Base-by-base conservation (phyloP, 2,113 vertebrate genomes). In the Tetrax tetrax region DNA sequence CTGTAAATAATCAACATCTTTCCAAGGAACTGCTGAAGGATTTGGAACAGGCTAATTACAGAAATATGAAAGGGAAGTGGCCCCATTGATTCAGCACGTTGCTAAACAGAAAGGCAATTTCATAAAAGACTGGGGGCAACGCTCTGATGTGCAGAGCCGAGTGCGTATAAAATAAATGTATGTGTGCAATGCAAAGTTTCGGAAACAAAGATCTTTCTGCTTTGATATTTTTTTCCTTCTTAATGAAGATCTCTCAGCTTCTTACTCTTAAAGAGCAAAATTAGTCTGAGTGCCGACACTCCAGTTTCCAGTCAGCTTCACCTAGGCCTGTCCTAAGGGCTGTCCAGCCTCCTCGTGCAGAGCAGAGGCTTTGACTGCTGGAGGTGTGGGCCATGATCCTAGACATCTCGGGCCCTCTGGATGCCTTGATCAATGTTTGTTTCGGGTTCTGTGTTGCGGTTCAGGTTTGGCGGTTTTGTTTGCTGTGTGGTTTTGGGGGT, bases 1-100 rank as follows among this genome's bases (percentile, higher is more conserved):
- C 75, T 81, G 92, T 93, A 96, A 96, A 96, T 92, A 94, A 96
- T 80, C 84, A 69, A 70, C 89, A 86, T 77, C 64, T 77, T 87
- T 71, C 91, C 48, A 2, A 91, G 77, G 72, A 85, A 86, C 80
- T 71, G 83, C 88, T 66, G 95, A 68, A 91, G 65, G 90, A 57
- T 80, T 93, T 85, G 18, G 70, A 95, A 45, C 5, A 27, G 91
- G 63, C 80, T 87, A 81, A 80, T 96, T 91, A 74, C 65, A 74
- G 71, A 56, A 95, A 69, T 82, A 68, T 57, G 86, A 91, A 65
- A 92, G 61, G 77, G 90, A 84, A 51, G 33, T 37, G 77, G 83
- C 83, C 92, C 83, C 16, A 14, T 29, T 61, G 80, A 63, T 92
- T 77, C 57, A 18, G 70, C 71, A 37, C 1, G 0, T 43, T 59